Evolutionary conservation across 2,113 vertebrate species (phyloP), one percentile per base, ranked within the genome.

Genomic region (Cebus imitator): DNA sequence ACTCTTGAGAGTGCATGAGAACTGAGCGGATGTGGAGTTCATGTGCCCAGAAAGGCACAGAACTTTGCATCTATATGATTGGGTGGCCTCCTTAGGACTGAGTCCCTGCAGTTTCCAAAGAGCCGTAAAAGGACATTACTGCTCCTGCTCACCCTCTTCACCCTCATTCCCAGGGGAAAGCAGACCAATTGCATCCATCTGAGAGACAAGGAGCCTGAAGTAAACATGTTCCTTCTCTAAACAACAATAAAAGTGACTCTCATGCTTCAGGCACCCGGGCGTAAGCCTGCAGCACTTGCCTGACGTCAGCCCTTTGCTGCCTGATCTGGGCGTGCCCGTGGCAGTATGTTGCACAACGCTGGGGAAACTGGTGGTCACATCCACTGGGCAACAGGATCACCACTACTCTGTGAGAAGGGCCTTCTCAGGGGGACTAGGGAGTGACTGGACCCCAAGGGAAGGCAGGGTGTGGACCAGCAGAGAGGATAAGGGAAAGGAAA

Each of bases 21-120:
- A 75, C 30, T 68, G 11, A 58, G 45, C 21, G 17, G 16, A 75
- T 64, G 80, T 76, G 32, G 58, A 85, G 35, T 37, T 72, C 23
- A 1, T 8, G 8, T 18, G 23, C 30, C 14, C 48, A 61, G 50
- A 61, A 92, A 66, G 43, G 40, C 13, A n/a, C 1, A 40, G 72
- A 78, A 57, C 35, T 76, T n/a, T 73, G 45, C 23, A 12, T 27
- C 40, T 32, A 25, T 58, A 37, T 58, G 76, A 70, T 10, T 37
- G 16, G 84, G 16, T 23, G 27, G 21, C 23, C 2, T 57, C 61
- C 40, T 85, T 48, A 48, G 21, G 58, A 75, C 20, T 1, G 3
- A 93, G 68, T 73, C n/a, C 43, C 89, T 85, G 27, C 30, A n/a
- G n/a, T 79, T 88, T 94, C 66, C 78, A 75, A 94, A 91, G 37